Percentiles rank a stretch among this genome's conserved stretches.
Evolutionary conservation across 2,113 vertebrate species (phyloP).

Genomic region (Zapus hudsonius): DNA sequence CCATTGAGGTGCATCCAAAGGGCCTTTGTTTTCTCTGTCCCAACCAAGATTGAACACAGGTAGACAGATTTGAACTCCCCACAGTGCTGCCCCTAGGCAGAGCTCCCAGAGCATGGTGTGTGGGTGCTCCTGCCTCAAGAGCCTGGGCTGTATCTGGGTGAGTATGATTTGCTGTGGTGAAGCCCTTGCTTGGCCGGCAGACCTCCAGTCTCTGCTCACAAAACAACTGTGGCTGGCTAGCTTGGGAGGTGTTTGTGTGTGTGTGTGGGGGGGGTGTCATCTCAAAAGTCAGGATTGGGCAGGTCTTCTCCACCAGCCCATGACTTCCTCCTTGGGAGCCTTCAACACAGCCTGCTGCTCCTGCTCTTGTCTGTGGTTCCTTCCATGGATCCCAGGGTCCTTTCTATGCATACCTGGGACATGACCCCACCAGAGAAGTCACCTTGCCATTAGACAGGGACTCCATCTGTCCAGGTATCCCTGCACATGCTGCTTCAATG

Average conservation of each 20-base stretch:
- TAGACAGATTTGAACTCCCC: neutral
- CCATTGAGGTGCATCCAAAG: neutral
- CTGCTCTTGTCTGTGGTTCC: rapidly evolving
- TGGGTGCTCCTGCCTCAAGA: neutral
- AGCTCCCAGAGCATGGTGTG: neutral
- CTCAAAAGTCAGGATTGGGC: neutral
- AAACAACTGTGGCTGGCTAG: neutral
- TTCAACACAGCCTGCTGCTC: rapidly evolving
- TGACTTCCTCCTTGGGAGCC: neutral
- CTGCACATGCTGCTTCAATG: rapidly evolving
- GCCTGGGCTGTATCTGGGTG: neutral
- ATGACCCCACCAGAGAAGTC: rapidly evolving
- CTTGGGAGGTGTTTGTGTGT: too few species aligned
- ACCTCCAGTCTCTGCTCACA: neutral
- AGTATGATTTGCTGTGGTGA: neutral
- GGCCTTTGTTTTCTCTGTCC: neutral
- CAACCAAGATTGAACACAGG: neutral
- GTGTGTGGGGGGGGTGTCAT: neutral
- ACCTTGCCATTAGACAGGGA: rapidly evolving
- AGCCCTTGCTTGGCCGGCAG: neutral
- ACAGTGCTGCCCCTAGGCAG: neutral
- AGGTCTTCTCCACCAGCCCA: too few species aligned
- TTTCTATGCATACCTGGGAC: neutral
- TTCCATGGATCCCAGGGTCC: rapidly evolving
- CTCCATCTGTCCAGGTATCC: neutral